Conservation (phyloP, 1,140 invertebrate genomes). For the Meteorus sp. region DNA sequence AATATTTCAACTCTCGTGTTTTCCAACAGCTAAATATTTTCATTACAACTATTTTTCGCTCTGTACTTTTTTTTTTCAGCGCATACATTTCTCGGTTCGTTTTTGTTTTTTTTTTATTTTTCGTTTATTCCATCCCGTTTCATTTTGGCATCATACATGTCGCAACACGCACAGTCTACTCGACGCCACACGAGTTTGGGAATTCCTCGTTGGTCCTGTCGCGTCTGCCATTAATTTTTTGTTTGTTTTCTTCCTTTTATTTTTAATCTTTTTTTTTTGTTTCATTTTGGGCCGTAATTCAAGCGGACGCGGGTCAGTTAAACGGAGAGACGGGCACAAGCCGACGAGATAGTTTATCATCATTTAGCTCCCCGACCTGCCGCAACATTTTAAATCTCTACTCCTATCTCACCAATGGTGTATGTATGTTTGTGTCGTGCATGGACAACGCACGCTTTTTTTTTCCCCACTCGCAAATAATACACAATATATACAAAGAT, state of each 20-base stretch:
- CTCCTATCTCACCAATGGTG: constrained; percentile 48
- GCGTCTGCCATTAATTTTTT: constrained; percentile 22
- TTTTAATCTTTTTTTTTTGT: too few relatives aligned
- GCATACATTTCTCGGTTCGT: background rate
- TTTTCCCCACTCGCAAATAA: background rate
- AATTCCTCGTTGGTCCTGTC: constrained; percentile 16
- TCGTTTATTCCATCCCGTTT: too few relatives aligned
- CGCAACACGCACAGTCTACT: background rate
- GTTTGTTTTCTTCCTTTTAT: constrained; percentile 33
- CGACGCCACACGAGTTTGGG: constrained; percentile 4
- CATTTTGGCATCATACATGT: constrained; percentile 8
- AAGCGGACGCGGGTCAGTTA: constrained; percentile 46
- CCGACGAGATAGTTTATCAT: constrained; percentile 57
- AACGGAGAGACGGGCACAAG: constrained; percentile 31
- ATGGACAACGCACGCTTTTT: constrained; percentile 11
- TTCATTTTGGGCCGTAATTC: constrained; percentile 47
- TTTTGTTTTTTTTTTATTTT: background rate
- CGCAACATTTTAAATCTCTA: constrained; percentile 59
- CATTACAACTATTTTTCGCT: background rate
- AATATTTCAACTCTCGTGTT: constrained; percentile 9
- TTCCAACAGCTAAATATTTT: background rate
- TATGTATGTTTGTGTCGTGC: constrained; percentile 21
- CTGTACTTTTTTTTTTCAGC: background rate
- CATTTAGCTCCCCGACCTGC: constrained; percentile 54
- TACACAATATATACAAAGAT: background rate